phyloP scores from a whole-genome alignment of 2,113 vertebrate genomes.

The Regulus satrapa region DNA sequence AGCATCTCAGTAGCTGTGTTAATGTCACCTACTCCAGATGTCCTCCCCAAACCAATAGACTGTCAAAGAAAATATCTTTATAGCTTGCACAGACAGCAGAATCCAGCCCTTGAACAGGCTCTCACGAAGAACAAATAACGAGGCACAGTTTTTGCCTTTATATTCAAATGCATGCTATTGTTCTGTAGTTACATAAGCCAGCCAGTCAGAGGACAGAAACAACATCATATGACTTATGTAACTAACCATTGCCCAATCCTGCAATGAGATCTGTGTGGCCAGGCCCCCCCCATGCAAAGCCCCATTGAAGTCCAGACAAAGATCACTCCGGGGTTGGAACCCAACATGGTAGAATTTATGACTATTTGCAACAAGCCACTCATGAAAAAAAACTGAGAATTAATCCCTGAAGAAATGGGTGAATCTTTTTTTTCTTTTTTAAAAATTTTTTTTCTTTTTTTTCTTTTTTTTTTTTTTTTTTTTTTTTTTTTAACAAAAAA shows the following conservation, averaged over 20 bases:
- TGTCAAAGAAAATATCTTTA: constrained; percentile 23
- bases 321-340: constrained; percentile 49
- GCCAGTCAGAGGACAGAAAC: constrained; percentile 48
- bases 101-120: neutral
- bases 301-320: constrained; percentile 64
- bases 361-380: constrained; percentile 51
- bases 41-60: neutral
- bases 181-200: constrained; percentile 62
- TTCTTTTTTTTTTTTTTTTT: constrained; percentile 42
- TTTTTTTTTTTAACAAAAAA: constrained; percentile 45
- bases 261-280: constrained; percentile 63
- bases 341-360: constrained; percentile 59
- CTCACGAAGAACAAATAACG: neutral
- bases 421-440: constrained; percentile 42
- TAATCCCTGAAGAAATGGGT: constrained; percentile 52
- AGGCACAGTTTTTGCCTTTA: constrained; percentile 45
- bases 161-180: constrained; percentile 45
- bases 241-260: constrained; percentile 57
- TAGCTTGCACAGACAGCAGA: neutral
- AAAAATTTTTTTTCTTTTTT: constrained; percentile 51
- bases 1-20: neutral
- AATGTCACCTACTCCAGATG: constrained; percentile 18
- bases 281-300: constrained; percentile 45
- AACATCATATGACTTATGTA: constrained; percentile 66
- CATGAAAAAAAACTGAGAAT: constrained; percentile 51